phyloP scores from a whole-genome alignment of 2,113 vertebrate genomes.

The Platysteira castanea region DNA sequence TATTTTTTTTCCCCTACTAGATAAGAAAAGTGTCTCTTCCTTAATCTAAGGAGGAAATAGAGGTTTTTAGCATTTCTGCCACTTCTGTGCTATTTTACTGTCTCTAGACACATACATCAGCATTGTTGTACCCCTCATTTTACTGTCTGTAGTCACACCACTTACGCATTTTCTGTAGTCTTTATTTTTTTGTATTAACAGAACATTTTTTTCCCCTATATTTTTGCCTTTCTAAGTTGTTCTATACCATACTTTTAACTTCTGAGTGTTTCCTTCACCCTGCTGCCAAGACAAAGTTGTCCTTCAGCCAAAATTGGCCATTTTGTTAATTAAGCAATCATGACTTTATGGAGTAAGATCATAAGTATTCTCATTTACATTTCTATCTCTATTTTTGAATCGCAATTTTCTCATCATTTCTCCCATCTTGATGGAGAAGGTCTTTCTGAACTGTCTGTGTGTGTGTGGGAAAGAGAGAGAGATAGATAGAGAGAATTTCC shows the following conservation, averaged over 20 bases:
- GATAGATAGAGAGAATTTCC: background rate
- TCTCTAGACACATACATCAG: background rate
- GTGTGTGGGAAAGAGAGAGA: background rate
- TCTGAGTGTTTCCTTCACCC: background rate
- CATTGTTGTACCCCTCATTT: background rate
- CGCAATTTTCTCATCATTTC: background rate
- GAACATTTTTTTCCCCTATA: background rate
- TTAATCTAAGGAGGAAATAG: background rate
- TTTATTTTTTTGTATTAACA: background rate
- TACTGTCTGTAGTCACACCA: background rate
- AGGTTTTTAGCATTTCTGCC: background rate
- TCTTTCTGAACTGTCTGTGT: background rate
- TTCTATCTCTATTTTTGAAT: background rate
- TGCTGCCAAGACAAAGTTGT: background rate
- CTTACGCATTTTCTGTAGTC: background rate
- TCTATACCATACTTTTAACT: background rate
- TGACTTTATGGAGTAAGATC: background rate
- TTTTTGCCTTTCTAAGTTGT: background rate
- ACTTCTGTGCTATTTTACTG: background rate
- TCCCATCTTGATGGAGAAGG: background rate
- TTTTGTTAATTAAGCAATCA: constrained; percentile 24
- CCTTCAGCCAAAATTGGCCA: background rate
- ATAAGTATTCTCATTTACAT: background rate
- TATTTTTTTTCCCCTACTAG: background rate
- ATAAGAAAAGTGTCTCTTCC: background rate